Evolutionary conservation across 2,888 invertebrate genomes (phyloP), one percentile per base, ranked within the genome.

Genomic region (Smittia sp.): DNA sequence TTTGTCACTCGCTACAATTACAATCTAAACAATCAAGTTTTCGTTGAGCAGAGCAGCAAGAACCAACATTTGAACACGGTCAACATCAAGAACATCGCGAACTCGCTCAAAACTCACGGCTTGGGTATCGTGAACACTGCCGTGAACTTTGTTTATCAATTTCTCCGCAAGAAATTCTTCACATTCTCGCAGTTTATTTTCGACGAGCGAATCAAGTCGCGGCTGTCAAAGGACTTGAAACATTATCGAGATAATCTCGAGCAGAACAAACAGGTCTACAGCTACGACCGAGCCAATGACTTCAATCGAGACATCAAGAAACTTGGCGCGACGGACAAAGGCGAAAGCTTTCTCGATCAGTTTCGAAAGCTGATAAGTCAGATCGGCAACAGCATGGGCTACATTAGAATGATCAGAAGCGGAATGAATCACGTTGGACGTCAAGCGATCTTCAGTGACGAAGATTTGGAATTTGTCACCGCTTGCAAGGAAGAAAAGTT

Each of bases 161-260:
- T 96, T 82, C 84, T 98, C 76, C 88, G 94, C 76, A 91, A 94
- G 77, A 96, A 98, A 81, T 92, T 99, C 78, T 92, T 91, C 77
- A 91, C 91, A 0, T 95, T 99, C 80, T 98, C 98, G 0, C 97
- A 98, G 81, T 98, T 98, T 80, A 88, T 99, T 82, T 98, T 92
- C 80, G 98, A 98, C 80, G 99, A 99, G 81, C 96, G 96, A 79
- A 96, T 99, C 68, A 97, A 98, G 81, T 96, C 97, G 0, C 87
- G 96, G 74, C 85, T 99, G 1, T 87, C 94, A 76, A 95, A 96
- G 82, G 97, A 97, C 80, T 85, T 93, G 75, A 87, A 92, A 76
- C 89, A 87, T 79, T 93, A 96, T 79, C 87, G 89, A 75, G 96
- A 96, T 78, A 88, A 87, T 77, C 87, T 88, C 78, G 83, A 86